Percentiles rank a stretch among this genome's conserved stretches.
These are phyloP conservation scores for Brachionus koreanus DNA, from an alignment of 1,140 invertebrate species.

Conservation along the genomic window DNA sequence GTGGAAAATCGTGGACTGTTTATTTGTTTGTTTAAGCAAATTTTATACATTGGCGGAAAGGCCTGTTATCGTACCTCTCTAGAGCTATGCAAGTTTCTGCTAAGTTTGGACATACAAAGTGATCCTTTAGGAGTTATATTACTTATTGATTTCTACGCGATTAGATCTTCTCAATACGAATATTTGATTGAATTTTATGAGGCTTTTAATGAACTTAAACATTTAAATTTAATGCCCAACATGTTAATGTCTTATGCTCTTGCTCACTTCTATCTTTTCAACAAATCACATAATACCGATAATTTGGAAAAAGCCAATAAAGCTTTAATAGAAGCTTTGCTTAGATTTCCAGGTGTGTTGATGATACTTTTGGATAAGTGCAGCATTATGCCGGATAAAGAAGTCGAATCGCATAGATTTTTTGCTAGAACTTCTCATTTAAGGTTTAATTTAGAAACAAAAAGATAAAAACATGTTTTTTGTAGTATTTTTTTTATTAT, in stretches of 20 bases:
- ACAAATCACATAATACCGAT: slow-evolving; percentile 46
- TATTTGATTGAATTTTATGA: slow-evolving; percentile 69
- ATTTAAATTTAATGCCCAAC: slow-evolving; percentile 77
- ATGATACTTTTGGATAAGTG: slow-evolving; percentile 72
- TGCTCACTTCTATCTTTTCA: slow-evolving; percentile 66
- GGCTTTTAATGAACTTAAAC: slow-evolving; percentile 66
- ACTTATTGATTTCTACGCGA: slow-evolving; percentile 79
- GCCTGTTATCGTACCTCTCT: slow-evolving; percentile 62
- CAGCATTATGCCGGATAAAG: slow-evolving; percentile 67
- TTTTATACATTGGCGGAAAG: slow-evolving; percentile 72
- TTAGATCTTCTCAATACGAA: slow-evolving; percentile 73
- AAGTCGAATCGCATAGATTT: slow-evolving; percentile 62
- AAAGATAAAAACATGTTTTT: too few relatives aligned
- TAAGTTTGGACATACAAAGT: slow-evolving; percentile 73
- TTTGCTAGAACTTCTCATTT: slow-evolving; percentile 49
- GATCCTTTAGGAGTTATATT: slow-evolving; percentile 79
- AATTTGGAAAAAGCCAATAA: slow-evolving; percentile 62
- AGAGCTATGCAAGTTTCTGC: slow-evolving; percentile 60
- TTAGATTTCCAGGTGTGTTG: slow-evolving; percentile 77
- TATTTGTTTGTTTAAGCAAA: slow-evolving; percentile 77
- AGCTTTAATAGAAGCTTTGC: slow-evolving; percentile 70
- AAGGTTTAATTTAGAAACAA: background rate
- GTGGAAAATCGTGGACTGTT: slow-evolving; percentile 79
- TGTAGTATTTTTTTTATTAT: too few relatives aligned
- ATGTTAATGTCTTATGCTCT: slow-evolving; percentile 78